Conservation (phyloP, 2,797 vertebrate species). For the Fistularia commersonii region DNA sequence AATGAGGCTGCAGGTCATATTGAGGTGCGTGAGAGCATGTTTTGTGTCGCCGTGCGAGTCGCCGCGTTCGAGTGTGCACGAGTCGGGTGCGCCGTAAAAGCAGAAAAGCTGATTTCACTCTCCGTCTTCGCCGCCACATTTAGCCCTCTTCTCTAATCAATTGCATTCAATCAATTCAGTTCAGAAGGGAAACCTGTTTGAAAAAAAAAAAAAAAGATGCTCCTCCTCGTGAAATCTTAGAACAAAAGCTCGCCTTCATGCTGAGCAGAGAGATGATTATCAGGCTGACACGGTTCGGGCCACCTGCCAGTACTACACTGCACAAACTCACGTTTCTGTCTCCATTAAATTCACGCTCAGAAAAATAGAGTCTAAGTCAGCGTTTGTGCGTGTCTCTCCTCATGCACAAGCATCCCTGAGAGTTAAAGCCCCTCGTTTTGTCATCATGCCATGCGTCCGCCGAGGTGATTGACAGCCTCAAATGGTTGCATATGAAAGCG, state of each 20-base stretch:
- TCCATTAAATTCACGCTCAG: slow-evolving; percentile 40
- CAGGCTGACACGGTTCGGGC: slow-evolving; percentile 61
- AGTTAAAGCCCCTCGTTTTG: slow-evolving; percentile 60
- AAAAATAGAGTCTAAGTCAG: slow-evolving; percentile 46
- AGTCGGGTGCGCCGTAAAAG: background rate
- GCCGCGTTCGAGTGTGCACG: background rate
- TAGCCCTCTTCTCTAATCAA: slow-evolving; percentile 39
- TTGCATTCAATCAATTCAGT: slow-evolving; percentile 53
- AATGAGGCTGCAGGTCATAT: too few species aligned
- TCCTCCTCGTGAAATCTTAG: slow-evolving; percentile 47
- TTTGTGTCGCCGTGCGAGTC: too few species aligned
- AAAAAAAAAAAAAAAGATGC: slow-evolving; percentile 19
- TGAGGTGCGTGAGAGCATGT: too few species aligned
- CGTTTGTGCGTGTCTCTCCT: slow-evolving; percentile 54
- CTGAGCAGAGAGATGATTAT: slow-evolving; percentile 66
- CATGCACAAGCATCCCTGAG: slow-evolving; percentile 59
- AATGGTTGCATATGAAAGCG: slow-evolving; percentile 76
- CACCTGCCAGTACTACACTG: slow-evolving; percentile 70
- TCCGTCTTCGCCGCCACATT: slow-evolving; percentile 24
- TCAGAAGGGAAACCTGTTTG: slow-evolving; percentile 33
- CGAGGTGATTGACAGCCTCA: slow-evolving; percentile 67
- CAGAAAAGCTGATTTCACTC: slow-evolving; percentile 3
- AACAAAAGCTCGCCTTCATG: slow-evolving; percentile 61
- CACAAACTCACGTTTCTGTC: slow-evolving; percentile 53
- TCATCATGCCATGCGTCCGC: slow-evolving; percentile 66